Evolutionary conservation across 23 tunicate genomes (phyloP), one percentile per base, ranked within the genome.

Genomic region (Halocynthia aurantium): DNA sequence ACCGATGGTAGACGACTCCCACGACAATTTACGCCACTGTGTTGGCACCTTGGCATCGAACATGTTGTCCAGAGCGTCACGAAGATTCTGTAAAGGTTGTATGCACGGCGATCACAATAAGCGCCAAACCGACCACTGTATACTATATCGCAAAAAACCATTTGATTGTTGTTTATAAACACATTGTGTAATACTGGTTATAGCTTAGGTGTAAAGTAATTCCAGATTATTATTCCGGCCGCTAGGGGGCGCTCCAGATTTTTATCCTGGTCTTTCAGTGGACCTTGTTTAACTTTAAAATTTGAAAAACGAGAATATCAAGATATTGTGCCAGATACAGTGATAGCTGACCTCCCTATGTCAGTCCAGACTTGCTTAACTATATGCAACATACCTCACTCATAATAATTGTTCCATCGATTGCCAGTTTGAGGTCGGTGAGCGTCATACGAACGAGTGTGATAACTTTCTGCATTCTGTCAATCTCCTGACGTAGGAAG

Each of bases 361-460:
- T 21, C 13, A 68, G 31, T n/a, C 17, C 2, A 68, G 13, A 68
- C 13, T 2, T 68, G 1, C 1, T 55, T 9, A 76, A 12, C 69
- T 10, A 2, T 20, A 70, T 2, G 1, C 12, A 0, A 62, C 70
- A 31, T 65, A 92, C 98, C 85, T 94, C 99, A 75, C 95, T 87
- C 99, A 94, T 94, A 60, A 94, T 94, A 75, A 94, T 94, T 6
- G 99, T 94, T 53, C 99, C 99, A 77, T 94, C 99, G 55, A 94
- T 94, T 63, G 99, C 99, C 2, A 94, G 88, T 64, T 88, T 94
- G 62, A 94, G 81, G 70, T 94, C 99, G 63, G 90, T 88, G 69
- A 94, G 91, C 10, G 90, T 94, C 17, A 19, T 61, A 22, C 99
- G 90, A 13, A 94, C 99, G 5, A 84, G 79, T 0, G 92, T 86